phyloP scores from a whole-genome alignment of 2,888 invertebrate species.

The Drosophila limbata region DNA sequence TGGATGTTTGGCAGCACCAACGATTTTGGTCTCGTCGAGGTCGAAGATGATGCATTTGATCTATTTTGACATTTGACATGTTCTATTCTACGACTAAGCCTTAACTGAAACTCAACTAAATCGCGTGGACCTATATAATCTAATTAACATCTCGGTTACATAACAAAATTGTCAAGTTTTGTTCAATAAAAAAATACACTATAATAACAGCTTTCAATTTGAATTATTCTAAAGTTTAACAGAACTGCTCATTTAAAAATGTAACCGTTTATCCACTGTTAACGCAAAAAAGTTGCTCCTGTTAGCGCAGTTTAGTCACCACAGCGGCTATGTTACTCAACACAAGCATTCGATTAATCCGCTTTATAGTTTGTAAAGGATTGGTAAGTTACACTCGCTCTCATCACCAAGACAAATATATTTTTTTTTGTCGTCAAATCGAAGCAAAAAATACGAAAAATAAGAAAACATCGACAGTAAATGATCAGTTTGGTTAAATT shows the following conservation, averaged over 20 bases:
- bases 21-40: slow-evolving; percentile 73
- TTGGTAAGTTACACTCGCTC: too few species aligned
- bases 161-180: slow-evolving; percentile 30
- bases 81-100: background rate
- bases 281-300: background rate
- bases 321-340: background rate
- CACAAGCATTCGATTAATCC: background rate
- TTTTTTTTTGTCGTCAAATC: too few species aligned
- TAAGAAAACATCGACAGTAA: too few species aligned
- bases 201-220: slow-evolving; percentile 25
- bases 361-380: too few species aligned
- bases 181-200: slow-evolving; percentile 25
- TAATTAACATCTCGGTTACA: slow-evolving; percentile 4
- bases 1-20: slow-evolving; percentile 84
- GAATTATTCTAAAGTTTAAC: background rate
- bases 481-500: too few species aligned
- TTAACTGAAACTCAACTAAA: background rate
- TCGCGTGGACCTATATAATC: background rate
- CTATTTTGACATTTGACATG: slow-evolving; percentile 58
- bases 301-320: background rate
- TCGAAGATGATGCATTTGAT: slow-evolving; percentile 78
- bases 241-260: background rate
- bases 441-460: too few species aligned
- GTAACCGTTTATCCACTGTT: background rate
- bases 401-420: too few species aligned